Percentiles rank a stretch among this genome's conserved stretches.
phyloP scores from a whole-genome alignment of 2,888 invertebrate species.

The Pristionchus mayeri region DNA sequence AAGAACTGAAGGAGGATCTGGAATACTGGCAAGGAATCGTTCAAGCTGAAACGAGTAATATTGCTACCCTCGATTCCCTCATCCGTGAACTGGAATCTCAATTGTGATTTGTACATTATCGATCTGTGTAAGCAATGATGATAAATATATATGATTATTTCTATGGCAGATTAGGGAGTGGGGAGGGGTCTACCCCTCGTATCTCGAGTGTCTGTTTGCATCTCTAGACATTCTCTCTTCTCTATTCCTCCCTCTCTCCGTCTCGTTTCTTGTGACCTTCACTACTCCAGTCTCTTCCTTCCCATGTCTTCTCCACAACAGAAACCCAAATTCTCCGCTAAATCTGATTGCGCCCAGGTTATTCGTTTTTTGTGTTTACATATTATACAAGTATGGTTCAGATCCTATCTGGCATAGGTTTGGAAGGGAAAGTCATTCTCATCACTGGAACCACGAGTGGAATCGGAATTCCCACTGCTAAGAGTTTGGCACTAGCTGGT shows the following conservation, averaged over 20 bases:
- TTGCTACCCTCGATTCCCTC: not conserved
- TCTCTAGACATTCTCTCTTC: not conserved
- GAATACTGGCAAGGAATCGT: not conserved
- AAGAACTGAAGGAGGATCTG: constrained; percentile 11
- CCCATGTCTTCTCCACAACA: not conserved
- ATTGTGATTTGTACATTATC: not conserved
- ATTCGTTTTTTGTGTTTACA: not conserved
- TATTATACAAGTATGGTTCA: not conserved
- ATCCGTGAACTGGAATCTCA: not conserved
- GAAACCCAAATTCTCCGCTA: not conserved
- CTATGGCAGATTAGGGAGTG: not conserved
- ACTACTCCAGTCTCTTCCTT: not conserved
- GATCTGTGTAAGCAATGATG: not conserved
- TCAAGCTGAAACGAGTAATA: not conserved
- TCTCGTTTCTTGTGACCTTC: constrained; percentile 1
- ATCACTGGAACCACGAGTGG: constrained; percentile 45
- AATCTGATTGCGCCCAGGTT: constrained; percentile 24
- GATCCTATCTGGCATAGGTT: constrained; percentile 12
- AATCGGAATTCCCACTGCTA: constrained; percentile 44
- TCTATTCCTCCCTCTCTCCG: not conserved
- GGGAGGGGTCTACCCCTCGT: not conserved
- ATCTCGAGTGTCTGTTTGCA: constrained; percentile 40
- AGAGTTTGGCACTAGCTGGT: constrained; percentile 38
- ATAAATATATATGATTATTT: not conserved
- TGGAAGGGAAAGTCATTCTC: constrained; percentile 8